These are phyloP conservation scores for Scaptodrosophila lebanonensis DNA, from an alignment of 1,140 invertebrate species.

Conservation along the genomic window DNA sequence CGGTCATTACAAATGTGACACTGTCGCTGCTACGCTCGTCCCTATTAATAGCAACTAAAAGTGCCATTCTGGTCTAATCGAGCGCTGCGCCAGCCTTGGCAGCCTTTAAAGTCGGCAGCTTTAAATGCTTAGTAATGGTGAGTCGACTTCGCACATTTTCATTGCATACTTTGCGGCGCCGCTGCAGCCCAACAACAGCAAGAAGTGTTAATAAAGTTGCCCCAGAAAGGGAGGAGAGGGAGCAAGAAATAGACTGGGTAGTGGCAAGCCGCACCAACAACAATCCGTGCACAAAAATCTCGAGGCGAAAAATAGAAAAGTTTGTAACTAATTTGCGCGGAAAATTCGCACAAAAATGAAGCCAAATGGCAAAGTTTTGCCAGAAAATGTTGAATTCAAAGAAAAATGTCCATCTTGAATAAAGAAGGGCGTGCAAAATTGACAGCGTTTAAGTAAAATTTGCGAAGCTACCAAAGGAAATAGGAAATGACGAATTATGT, in stretches of 20 bases:
- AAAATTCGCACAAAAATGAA: too few relatives aligned
- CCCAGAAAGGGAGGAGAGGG: too few relatives aligned
- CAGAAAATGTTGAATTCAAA: too few relatives aligned
- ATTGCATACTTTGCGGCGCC: constrained; percentile 6
- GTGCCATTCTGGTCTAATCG: constrained; percentile 4
- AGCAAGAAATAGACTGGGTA: constrained; percentile 58
- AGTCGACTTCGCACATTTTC: too few relatives aligned
- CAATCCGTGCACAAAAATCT: too few relatives aligned
- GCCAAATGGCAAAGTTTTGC: too few relatives aligned
- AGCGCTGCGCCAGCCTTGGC: constrained; percentile 12
- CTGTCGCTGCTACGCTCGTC: constrained; percentile 2
- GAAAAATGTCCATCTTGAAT: too few relatives aligned
- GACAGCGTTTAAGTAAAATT: constrained; percentile 1
- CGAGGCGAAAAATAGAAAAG: too few relatives aligned
- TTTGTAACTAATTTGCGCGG: too few relatives aligned
- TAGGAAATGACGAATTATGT: constrained; percentile 5
- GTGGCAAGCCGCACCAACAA: constrained; percentile 22
- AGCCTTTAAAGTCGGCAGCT: background rate
- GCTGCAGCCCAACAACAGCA: constrained; percentile 1
- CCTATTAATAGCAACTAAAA: constrained; percentile 35
- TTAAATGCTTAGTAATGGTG: too few relatives aligned
- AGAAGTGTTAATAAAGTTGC: too few relatives aligned
- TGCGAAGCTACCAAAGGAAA: background rate
- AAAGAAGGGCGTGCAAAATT: background rate
- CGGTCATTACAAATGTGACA: constrained; percentile 27